phyloP scores from a whole-genome alignment of 2,888 invertebrate species.

The Oxyteleia sp. region DNA sequence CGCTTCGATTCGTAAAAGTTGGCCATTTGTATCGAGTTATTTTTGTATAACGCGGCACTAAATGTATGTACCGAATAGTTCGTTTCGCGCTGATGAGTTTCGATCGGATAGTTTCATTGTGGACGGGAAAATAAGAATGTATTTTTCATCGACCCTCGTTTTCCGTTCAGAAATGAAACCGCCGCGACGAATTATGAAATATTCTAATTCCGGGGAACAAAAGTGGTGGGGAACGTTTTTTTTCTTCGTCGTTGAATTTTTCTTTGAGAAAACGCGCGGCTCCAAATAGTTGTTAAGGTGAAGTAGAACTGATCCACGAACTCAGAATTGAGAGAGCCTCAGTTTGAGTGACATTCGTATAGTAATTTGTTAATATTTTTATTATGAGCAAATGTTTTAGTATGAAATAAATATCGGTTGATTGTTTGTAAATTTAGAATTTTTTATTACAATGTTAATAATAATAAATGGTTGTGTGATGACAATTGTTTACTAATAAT shows the following conservation, averaged over 20 bases:
- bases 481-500: too few species aligned
- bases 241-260: constrained; percentile 7
- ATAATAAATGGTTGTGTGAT: too few species aligned
- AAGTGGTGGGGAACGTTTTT: background rate
- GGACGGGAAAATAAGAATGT: constrained; percentile 7
- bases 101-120: constrained; percentile 7
- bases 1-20: constrained; percentile 46
- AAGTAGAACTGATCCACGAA: too few species aligned
- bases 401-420: too few species aligned
- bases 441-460: too few species aligned
- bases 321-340: too few species aligned
- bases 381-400: too few species aligned
- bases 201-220: constrained; percentile 11
- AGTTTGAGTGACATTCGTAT: too few species aligned
- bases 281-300: constrained; percentile 31
- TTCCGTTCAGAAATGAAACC: background rate
- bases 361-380: too few species aligned
- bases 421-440: too few species aligned
- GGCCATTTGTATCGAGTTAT: constrained; percentile 53
- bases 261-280: constrained; percentile 8
- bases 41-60: constrained; percentile 26
- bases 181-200: background rate
- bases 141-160: too few species aligned
- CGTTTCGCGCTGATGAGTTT: constrained; percentile 45
- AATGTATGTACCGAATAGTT: constrained; percentile 26